A percentile compares a stretch with the other conserved stretches of the same genome.
phyloP scores from a whole-genome alignment of 2,113 vertebrate species.

The Zapus hudsonius region DNA sequence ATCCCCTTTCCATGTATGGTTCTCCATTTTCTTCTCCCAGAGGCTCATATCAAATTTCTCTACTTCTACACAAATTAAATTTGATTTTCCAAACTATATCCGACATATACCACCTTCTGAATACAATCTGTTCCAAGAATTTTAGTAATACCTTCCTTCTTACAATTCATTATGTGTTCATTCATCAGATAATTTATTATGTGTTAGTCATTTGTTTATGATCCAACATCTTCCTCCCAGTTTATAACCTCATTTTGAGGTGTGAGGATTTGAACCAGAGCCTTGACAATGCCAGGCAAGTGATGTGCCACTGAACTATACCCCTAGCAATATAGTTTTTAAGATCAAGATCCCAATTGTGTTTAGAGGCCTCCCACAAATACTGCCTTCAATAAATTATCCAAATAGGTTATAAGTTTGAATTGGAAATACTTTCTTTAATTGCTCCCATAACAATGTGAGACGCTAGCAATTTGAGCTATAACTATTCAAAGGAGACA shows the following conservation, averaged over 20 bases:
- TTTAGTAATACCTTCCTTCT: neutral
- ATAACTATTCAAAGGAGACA: conserved; percentile 15
- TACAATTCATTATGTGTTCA: too few species aligned
- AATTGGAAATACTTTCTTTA: conserved; percentile 10
- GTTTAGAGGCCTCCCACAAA: neutral
- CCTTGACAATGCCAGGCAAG: neutral
- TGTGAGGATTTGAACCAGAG: neutral
- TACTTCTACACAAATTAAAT: neutral
- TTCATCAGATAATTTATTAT: neutral
- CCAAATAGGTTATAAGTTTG: neutral
- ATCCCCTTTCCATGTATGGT: neutral
- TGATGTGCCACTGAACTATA: neutral
- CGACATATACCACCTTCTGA: neutral
- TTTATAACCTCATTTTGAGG: neutral
- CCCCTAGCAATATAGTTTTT: neutral
- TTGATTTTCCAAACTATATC: neutral
- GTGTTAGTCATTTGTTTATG: neutral
- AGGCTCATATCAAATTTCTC: neutral
- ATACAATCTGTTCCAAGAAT: neutral
- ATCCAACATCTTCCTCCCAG: neutral
- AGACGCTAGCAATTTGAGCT: neutral
- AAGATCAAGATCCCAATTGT: conserved; percentile 4
- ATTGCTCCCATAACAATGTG: neutral
- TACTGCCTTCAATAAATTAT: conserved; percentile 1
- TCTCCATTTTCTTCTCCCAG: neutral